Evolutionary conservation across 1,140 invertebrate genomes (phyloP).

Genomic region (Copidosoma floridanum): DNA sequence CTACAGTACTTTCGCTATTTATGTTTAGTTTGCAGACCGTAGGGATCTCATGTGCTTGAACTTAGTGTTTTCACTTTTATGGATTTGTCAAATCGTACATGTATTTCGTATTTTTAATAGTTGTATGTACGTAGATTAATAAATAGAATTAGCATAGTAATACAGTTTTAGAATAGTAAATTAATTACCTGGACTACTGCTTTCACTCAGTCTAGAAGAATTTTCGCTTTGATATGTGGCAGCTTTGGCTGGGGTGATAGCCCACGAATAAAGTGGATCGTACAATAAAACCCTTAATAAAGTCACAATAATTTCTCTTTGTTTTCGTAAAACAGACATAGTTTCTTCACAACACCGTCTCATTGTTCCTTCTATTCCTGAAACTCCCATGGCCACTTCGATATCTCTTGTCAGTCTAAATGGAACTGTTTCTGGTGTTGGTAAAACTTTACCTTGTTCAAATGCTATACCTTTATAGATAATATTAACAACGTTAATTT

Average conservation of each 20-base stretch:
- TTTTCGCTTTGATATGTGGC: constrained; percentile 47
- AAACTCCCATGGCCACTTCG: constrained; percentile 85
- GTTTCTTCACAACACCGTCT: constrained; percentile 85
- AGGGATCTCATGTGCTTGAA: too few relatives aligned
- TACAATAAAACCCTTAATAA: constrained; percentile 91
- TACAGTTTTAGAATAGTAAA: background rate
- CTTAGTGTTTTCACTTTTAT: too few relatives aligned
- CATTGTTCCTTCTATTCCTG: constrained; percentile 86
- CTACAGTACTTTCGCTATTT: too few relatives aligned
- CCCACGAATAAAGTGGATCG: constrained; percentile 90
- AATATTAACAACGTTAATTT: constrained; percentile 14
- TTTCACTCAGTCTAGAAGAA: constrained; percentile 21
- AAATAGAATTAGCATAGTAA: too few relatives aligned
- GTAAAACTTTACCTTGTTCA: constrained; percentile 87
- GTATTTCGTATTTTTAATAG: too few relatives aligned
- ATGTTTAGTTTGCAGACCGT: too few relatives aligned
- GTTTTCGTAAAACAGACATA: constrained; percentile 76
- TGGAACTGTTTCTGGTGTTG: constrained; percentile 87
- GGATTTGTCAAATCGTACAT: too few relatives aligned
- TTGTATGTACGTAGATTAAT: too few relatives aligned
- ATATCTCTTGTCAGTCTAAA: constrained; percentile 91
- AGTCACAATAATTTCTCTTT: constrained; percentile 80
- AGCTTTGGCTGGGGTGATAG: constrained; percentile 62
- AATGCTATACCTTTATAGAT: constrained; percentile 80
- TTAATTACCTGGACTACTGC: constrained; percentile 29